phyloP scores from a whole-genome alignment of 2,888 invertebrate species.

The Gortyna flavago region DNA sequence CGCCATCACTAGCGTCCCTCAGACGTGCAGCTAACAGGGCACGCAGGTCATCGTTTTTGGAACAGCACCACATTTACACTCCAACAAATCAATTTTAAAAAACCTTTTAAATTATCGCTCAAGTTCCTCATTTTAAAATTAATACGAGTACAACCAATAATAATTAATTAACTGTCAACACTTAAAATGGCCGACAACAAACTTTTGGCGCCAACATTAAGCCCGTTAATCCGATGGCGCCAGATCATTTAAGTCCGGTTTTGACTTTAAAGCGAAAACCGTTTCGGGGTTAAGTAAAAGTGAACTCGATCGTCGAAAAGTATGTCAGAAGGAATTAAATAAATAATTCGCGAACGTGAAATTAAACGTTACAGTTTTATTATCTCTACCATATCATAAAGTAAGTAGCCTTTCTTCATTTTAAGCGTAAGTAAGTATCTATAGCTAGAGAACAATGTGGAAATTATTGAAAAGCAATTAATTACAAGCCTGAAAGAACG shows the following conservation, averaged over 20 bases:
- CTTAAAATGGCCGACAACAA: slow-evolving; percentile 49
- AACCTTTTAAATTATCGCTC: background rate
- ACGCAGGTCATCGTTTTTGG: background rate
- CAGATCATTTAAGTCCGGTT: slow-evolving; percentile 53
- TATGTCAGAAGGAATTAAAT: slow-evolving; percentile 35
- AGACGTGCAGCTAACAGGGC: background rate
- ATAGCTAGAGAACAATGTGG: no score
- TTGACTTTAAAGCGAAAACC: slow-evolving; percentile 35
- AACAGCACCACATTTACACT: background rate
- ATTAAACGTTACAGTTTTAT: background rate
- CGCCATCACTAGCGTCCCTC: background rate
- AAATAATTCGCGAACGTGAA: slow-evolving; percentile 10
- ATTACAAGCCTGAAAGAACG: no score
- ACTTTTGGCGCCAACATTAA: slow-evolving; percentile 59
- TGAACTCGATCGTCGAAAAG: slow-evolving; percentile 27
- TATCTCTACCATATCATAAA: no score
- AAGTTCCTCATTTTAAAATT: slow-evolving; percentile 7
- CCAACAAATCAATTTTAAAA: background rate
- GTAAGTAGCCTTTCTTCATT: no score
- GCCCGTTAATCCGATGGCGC: slow-evolving; percentile 53
- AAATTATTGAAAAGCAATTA: no score
- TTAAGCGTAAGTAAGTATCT: no score
- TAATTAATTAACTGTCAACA: slow-evolving; percentile 56
- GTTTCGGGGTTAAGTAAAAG: slow-evolving; percentile 53
- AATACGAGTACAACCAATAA: slow-evolving; percentile 20